Evolutionary conservation across 2,888 invertebrate genomes (phyloP), one percentile per base, ranked within the genome.

Genomic region (Escarpia spicata): DNA sequence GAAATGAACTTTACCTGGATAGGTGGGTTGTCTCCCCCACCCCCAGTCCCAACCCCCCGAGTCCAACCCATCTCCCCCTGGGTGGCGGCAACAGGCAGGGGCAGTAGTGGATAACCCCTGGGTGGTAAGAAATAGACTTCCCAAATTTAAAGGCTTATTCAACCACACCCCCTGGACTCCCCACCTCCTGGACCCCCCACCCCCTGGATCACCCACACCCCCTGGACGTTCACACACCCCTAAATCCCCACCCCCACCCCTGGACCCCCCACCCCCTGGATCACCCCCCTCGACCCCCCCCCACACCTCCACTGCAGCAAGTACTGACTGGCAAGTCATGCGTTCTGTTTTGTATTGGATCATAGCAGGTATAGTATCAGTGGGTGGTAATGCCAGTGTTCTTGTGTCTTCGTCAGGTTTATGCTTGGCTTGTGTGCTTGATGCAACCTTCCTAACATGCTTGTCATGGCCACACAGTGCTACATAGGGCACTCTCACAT

Each of bases 1-100:
- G 98, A 45, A 96, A 91, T 12, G 6, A n/a, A 75, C 26, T 75
- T 15, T 75, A 75, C 75, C 4, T 75, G 75, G 90, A 92, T 90
- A 93, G 92, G 92, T 93, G 92, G 91, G 93, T 91, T 92, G 43
- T 89, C 92, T 31, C 90, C 90, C 52, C 26, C 60, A 10, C n/a
- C 43, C 26, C 52, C 37, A 10, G 26, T 43, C 90, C n/a, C 12
- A 43, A 6, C 60, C 91, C 91, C 9, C 75, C 45, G 26, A 3
- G 26, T 92, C 37, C 52, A 52, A 0, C 52, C 52, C 8, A 9
- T 15, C 10, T 52, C 52, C 52, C 75, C 75, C 75, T 75, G 6
- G 75, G 75, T 75, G 19, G 37, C 37, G 1, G 37, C 37, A 37
- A 37, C 37, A 37, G 37, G 37, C 37, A 37, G 37, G 37, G 37